A percentile compares a stretch with the other conserved stretches of the same genome.
Conservation (phyloP, 2,888 invertebrate species). For the Epinotia ramella region DNA sequence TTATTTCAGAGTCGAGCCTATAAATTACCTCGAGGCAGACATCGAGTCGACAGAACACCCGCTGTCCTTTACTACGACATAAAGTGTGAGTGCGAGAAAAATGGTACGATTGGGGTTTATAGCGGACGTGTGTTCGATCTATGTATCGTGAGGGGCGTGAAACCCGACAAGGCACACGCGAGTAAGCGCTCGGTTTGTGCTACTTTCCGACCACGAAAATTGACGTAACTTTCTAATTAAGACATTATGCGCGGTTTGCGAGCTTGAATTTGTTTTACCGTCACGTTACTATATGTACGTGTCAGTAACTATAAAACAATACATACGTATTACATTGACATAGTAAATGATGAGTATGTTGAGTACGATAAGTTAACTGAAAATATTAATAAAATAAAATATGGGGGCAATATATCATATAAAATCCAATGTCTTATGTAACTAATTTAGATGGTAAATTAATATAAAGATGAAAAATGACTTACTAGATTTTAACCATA, state of each 20-base stretch:
- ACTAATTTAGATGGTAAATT: too few relatives aligned
- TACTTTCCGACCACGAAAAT: constrained; percentile 66
- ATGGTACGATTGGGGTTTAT: constrained; percentile 8
- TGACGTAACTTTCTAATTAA: constrained; percentile 79
- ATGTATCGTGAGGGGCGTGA: constrained; percentile 58
- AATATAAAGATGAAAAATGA: too few relatives aligned
- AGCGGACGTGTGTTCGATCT: constrained; percentile 19
- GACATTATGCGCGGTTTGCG: constrained; percentile 66
- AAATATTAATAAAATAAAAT: too few relatives aligned
- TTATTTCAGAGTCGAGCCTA: constrained; percentile 51
- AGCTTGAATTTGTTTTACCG: neutral
- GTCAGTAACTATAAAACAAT: neutral
- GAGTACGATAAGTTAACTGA: too few relatives aligned
- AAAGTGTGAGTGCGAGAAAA: constrained; percentile 23
- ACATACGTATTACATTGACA: neutral
- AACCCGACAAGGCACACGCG: constrained; percentile 65
- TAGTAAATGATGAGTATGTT: too few relatives aligned
- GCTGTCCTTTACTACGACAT: constrained; percentile 16
- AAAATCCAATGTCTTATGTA: too few relatives aligned
- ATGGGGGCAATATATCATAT: too few relatives aligned
- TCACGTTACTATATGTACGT: constrained; percentile 6
- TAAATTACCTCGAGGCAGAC: constrained; percentile 27
- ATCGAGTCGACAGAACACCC: constrained; percentile 17
- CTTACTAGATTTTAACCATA: too few relatives aligned
- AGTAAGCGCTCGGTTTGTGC: constrained; percentile 69